Evolutionary conservation across 37 sponge, comb jelly and placozoan genomes (phyloP).

Genomic region (Tethya wilhelma): DNA sequence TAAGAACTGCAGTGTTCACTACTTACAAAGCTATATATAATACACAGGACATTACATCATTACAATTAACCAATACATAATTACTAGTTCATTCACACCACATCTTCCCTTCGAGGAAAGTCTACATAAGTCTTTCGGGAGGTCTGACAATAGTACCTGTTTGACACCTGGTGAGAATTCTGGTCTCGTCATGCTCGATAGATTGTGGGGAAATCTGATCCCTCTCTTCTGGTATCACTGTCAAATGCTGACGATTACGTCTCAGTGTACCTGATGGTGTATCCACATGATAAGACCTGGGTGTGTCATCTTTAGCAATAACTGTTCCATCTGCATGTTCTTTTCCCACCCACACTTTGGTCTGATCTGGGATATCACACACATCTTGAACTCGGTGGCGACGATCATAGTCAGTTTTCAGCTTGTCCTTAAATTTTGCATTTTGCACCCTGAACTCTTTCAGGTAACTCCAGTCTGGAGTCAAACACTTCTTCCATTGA

Average conservation of each 20-base stretch:
- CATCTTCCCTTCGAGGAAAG: constrained; percentile 18
- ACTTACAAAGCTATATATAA: no score
- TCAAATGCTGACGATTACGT: constrained; percentile 20
- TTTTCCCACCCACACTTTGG: constrained; percentile 47
- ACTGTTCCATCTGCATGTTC: constrained; percentile 6
- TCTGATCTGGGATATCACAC: constrained; percentile 6
- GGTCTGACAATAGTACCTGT: constrained; percentile 8
- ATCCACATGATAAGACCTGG: constrained; percentile 29
- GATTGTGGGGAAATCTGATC: no score
- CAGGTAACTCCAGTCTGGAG: constrained; percentile 59
- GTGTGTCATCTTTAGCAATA: constrained; percentile 2
- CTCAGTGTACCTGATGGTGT: constrained; percentile 33
- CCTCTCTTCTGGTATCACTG: neutral
- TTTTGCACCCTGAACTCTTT: constrained; percentile 7
- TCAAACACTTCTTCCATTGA: constrained; percentile 21
- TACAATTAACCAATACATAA: no score
- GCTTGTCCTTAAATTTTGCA: constrained; percentile 6
- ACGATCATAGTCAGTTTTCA: constrained; percentile 35
- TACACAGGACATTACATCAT: no score
- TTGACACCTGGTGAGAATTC: neutral
- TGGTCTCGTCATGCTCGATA: no score
- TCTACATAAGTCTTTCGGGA: constrained; percentile 6
- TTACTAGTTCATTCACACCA: no score
- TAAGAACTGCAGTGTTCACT: no score
- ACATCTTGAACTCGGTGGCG: constrained; percentile 17